Conservation (phyloP, 2,888 invertebrate genomes). For the Tachina fera region DNA sequence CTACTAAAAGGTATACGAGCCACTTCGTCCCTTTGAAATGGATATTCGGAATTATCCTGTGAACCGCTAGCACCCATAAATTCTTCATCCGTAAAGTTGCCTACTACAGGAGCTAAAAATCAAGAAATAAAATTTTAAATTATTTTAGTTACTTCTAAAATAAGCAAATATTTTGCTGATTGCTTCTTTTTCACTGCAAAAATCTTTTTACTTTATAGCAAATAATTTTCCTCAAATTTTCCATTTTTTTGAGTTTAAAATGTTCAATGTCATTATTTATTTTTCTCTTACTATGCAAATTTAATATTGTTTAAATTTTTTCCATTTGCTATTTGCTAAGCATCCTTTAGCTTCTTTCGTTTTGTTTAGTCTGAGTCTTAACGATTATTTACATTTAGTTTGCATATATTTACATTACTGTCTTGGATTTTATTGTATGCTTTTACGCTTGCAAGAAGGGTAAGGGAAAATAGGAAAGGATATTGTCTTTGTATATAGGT, state of each 20-base stretch:
- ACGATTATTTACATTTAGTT: slow-evolving; percentile 69
- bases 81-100: slow-evolving; percentile 87
- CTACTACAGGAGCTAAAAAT: slow-evolving; percentile 84
- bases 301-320: slow-evolving; percentile 20
- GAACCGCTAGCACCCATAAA: slow-evolving; percentile 80
- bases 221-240: neutral
- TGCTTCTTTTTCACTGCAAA: neutral
- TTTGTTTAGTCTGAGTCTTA: slow-evolving; percentile 64
- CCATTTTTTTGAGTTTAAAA: slow-evolving; percentile 17
- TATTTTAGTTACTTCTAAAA: neutral
- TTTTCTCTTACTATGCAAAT: slow-evolving; percentile 61
- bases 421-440: slow-evolving; percentile 16
- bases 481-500: neutral
- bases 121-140: neutral
- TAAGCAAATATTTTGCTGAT: no score
- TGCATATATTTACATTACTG: slow-evolving; percentile 69
- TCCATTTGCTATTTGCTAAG: neutral
- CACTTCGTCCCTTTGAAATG: slow-evolving; percentile 88
- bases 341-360: slow-evolving; percentile 4
- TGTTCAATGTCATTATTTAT: slow-evolving; percentile 67
- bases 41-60: slow-evolving; percentile 85
- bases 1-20: slow-evolving; percentile 80
- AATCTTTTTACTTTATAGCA: neutral
- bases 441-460: no score
- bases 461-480: neutral